These are phyloP conservation scores for Hydropsyche betteni DNA, from an alignment of 2,888 invertebrate species.

Conservation along the genomic window DNA sequence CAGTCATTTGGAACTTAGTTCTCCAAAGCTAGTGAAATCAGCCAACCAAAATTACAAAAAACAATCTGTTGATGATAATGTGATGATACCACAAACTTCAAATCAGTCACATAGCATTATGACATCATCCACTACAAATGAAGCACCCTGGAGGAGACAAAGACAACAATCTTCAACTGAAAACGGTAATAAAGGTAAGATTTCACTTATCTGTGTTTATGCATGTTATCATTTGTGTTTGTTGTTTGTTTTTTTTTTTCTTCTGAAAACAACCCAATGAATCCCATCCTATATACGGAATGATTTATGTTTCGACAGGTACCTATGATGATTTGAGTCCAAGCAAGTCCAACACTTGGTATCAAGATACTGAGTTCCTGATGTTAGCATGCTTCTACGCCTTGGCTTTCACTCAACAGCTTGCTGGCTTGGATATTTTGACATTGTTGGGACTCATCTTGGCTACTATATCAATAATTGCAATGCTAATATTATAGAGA, in stretches of 20 bases:
- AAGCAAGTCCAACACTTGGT: conserved; percentile 62
- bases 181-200: conserved; percentile 66
- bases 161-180: conserved; percentile 63
- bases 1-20: conserved; percentile 59
- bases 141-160: conserved; percentile 64
- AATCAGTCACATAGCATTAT: conserved; percentile 5
- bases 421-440: conserved; percentile 78
- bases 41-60: conserved; percentile 64
- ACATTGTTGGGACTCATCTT: conserved; percentile 78
- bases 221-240: conserved; percentile 28
- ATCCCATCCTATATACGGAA: conserved; percentile 48
- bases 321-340: conserved; percentile 55
- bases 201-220: conserved; percentile 50
- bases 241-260: conserved; percentile 30
- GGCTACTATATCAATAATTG: conserved; percentile 77
- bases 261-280: conserved; percentile 44
- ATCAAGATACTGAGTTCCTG: conserved; percentile 70
- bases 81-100: conserved; percentile 55
- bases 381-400: conserved; percentile 82
- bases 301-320: conserved; percentile 58
- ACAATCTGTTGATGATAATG: conserved; percentile 61
- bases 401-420: conserved; percentile 74
- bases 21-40: conserved; percentile 63
- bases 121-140: conserved; percentile 9
- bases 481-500: conserved; percentile 68